phyloP scores from a whole-genome alignment of 2,888 invertebrate species.

The Spodoptera picta region DNA sequence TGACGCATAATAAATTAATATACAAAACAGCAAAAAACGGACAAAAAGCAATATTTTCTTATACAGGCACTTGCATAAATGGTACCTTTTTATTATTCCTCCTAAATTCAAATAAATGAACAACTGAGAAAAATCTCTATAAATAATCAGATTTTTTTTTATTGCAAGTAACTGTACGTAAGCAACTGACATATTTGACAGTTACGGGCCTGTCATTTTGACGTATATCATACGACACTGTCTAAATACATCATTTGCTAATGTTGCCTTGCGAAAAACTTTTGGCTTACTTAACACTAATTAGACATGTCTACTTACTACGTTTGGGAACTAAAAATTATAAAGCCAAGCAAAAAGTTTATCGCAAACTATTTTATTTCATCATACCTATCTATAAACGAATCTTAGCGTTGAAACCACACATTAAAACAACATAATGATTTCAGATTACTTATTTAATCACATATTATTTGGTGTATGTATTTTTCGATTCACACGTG shows the following conservation, averaged over 20 bases:
- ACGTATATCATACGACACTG: conserved; percentile 3
- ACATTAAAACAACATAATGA: conserved; percentile 55
- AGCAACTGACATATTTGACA: conserved; percentile 18
- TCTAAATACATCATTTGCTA: conserved; percentile 14
- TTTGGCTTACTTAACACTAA: background rate
- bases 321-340: too few species aligned
- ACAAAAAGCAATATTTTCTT: conserved; percentile 9
- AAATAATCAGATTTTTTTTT: too few species aligned
- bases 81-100: too few species aligned
- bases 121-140: too few species aligned
- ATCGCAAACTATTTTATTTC: conserved; percentile 4
- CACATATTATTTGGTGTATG: conserved; percentile 70
- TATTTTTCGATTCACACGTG: conserved; percentile 59
- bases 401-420: conserved; percentile 56
- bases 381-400: conserved; percentile 16
- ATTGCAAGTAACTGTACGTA: background rate
- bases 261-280: conserved; percentile 10
- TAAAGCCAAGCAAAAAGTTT: background rate
- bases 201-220: conserved; percentile 6
- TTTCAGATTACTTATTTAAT: conserved; percentile 60
- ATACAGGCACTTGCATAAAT: conserved; percentile 14
- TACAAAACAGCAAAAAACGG: conserved; percentile 21
- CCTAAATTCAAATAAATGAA: too few species aligned
- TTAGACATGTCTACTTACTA: too few species aligned
- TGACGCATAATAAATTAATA: conserved; percentile 11